Evolutionary conservation across 2,797 vertebrate species (phyloP), one percentile per base, ranked within the genome.

Genomic region (Phrynocephalus vlangalii): DNA sequence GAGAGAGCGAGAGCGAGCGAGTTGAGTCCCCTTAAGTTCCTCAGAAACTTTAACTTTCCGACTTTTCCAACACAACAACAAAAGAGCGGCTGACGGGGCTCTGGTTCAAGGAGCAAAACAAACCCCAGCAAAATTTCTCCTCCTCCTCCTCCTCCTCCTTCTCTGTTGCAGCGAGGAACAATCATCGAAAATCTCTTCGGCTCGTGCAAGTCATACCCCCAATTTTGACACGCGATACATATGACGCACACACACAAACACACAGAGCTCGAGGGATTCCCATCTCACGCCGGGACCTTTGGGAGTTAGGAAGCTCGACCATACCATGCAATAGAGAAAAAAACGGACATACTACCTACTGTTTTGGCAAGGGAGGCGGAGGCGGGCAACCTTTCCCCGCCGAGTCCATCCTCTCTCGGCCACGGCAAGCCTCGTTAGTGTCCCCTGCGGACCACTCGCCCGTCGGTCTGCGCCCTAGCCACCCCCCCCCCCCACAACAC

Each of bases 21-120:
- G 26, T n/a, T 63, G 28, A 28, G 1, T 1, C n/a, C 60, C 66
- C 26, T 16, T 44, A 68, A 68, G 75, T 50, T 44, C 50, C 50
- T 38, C 50, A 71, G 33, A 84, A 76, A 82, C 26, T 68, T 48
- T 66, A 79, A 79, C 85, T 63, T 71, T 63, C 66, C 18, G 26
- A 50, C 56, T 72, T 79, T 75, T 80, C 78, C 50, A 70, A 85
- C 72, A 70, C 81, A 71, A 56, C 30, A 66, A 76, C 52, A 56
- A 80, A 79, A 77, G 30, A 16, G 4, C 22, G 20, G 3, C 9
- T 30, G 70, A 48, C 1, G 3, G 38, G 5, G 26, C 26, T 4
- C 6, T 16, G 24, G 33, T 8, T 24, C 3, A 44, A 68, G 81
- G 44, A 18, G 6, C 44, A 26, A 48, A 67, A 33, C 67, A 28